Evolutionary conservation across 2,888 invertebrate species (phyloP).

Genomic region (Hoplodrina ambigua): DNA sequence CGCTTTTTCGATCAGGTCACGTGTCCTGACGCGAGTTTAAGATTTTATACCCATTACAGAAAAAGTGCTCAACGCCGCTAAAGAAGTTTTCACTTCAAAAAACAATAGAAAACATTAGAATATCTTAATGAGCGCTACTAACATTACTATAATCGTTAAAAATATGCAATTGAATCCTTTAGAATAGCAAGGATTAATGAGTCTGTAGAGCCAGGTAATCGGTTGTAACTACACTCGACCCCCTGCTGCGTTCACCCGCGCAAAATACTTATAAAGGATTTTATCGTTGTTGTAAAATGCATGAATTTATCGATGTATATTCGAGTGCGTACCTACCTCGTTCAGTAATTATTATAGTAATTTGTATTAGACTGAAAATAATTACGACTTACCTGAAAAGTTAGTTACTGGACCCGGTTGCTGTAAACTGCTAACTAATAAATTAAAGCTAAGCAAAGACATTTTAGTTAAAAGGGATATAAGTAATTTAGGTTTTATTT

Average conservation of each 20-base stretch:
- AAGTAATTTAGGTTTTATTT: too few species aligned
- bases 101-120: neutral
- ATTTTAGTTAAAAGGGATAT: too few species aligned
- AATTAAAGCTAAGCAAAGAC: too few species aligned
- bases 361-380: neutral
- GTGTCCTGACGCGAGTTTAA: too few species aligned
- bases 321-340: conserved; percentile 25
- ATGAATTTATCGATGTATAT: conserved; percentile 59
- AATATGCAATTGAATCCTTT: conserved; percentile 43
- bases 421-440: too few species aligned
- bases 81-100: too few species aligned
- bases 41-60: too few species aligned
- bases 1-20: too few species aligned
- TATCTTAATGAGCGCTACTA: conserved; percentile 17
- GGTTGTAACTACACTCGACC: conserved; percentile 36
- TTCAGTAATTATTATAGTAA: conserved; percentile 46
- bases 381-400: neutral
- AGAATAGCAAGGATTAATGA: conserved; percentile 61
- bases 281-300: conserved; percentile 63
- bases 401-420: too few species aligned
- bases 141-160: conserved; percentile 31
- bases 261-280: conserved; percentile 53
- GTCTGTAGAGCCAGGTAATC: conserved; percentile 52
- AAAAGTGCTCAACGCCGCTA: too few species aligned
- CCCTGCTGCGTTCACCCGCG: conserved; percentile 52